Conservation (phyloP, 2,113 vertebrate species). For the Xiphophorus maculatus region DNA sequence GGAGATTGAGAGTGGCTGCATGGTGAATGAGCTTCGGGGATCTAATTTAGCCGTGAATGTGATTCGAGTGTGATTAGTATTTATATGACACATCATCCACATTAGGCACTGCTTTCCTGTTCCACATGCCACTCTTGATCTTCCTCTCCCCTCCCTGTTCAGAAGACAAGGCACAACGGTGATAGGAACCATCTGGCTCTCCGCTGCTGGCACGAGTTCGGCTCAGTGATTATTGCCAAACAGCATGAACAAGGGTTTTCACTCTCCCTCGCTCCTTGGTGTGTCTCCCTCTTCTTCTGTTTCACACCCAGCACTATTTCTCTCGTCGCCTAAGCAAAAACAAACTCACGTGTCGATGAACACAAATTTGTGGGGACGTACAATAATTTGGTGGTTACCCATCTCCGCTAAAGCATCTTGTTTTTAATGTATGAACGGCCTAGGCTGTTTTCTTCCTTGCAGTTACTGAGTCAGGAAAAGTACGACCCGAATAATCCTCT, state of each 20-base stretch:
- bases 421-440: background rate
- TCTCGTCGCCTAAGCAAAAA: slow-evolving; percentile 51
- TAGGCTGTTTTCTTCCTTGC: slow-evolving; percentile 3
- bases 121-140: slow-evolving; percentile 69
- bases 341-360: slow-evolving; percentile 42
- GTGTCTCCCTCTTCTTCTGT: slow-evolving; percentile 41
- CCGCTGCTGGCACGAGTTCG: slow-evolving; percentile 59
- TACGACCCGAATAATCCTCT: slow-evolving; percentile 31
- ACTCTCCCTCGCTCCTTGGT: slow-evolving; percentile 29
- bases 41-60: slow-evolving; percentile 71
- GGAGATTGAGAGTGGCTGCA: slow-evolving; percentile 55
- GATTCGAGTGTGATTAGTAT: slow-evolving; percentile 71
- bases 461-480: slow-evolving; percentile 1
- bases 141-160: slow-evolving; percentile 62
- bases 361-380: slow-evolving; percentile 29
- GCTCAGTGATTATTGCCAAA: slow-evolving; percentile 72
- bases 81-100: slow-evolving; percentile 76
- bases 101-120: slow-evolving; percentile 62
- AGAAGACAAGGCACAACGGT: slow-evolving; percentile 63
- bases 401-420: slow-evolving; percentile 14
- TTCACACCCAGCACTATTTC: slow-evolving; percentile 56
- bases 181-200: slow-evolving; percentile 78
- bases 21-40: slow-evolving; percentile 61
- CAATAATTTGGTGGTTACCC: slow-evolving; percentile 11
- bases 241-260: slow-evolving; percentile 59